Base-by-base conservation (phyloP, 2,797 vertebrate species). In the Peromyscus eremicus region DNA sequence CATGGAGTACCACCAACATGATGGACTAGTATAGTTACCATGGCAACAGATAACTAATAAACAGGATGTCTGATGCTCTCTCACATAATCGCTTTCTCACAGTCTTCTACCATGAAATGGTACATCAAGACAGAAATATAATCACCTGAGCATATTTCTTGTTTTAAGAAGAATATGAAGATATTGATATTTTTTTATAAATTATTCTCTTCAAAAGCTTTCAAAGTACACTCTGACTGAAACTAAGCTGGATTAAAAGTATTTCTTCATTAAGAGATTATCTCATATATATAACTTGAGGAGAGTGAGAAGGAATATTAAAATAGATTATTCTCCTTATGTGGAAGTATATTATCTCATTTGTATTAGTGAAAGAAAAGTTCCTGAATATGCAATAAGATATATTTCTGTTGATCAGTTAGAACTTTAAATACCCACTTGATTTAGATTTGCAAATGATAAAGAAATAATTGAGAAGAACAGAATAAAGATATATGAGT, bases 71-170 rank as follows among this genome's bases (percentile, higher is more conserved):
- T 66, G 11, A 13, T 46, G 5, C 19, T 32, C 37, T 49, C 37
- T 66, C 19, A 21, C 0, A 84, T 66, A 46, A 66, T 60, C 11
- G 89, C 6, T 23, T 43, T 62, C 11, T 46, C 29, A 23, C 6
- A 16, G 75, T 62, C 14, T 70, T 89, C 34, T 16, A 29, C 1
- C 29, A 27, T 60, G 34, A 6, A 8, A 64, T 64, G 3, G 34
- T 23, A 25, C 4, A 57, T 12, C 2, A 19, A 85, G 17, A 93
- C 14, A 10, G 5, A 82, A 83, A 83, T 83, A 64, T 11, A 27
- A 37, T 27, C 12, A 46, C 2, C 2, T 21, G 12, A 57, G 49
- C 6, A 0, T 27, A 81, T 3, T 32, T 27, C 0, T 0, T 86
- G 23, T 32, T 43, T 40, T 43, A 23, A 23, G 0, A 43, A 2